Evolutionary conservation across 2,888 invertebrate species (phyloP), one percentile per base, ranked within the genome.

Genomic region (Tipula unca): DNA sequence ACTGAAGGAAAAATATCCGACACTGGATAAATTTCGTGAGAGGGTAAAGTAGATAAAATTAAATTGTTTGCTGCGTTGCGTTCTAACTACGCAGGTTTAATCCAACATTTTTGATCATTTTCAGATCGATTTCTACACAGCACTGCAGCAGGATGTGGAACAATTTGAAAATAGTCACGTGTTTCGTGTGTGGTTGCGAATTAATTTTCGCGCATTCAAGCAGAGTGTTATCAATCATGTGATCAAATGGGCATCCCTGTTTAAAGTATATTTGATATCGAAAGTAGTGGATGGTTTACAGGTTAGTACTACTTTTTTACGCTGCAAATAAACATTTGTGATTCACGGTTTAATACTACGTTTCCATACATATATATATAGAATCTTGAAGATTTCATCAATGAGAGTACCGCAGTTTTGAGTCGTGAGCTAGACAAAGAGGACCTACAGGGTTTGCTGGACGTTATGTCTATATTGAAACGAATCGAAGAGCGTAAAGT

Each of bases 161-260:
- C 90, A 92, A 14, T 92, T 98, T 86, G 94, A 95, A 10, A 91
- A 92, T 0, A 93, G 93, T 29, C 93, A 93, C 86, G 91, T 96
- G 17, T 94, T 97, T 88, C 94, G 94, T 86, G 92, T 93, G 13
- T 98, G 98, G 97, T 92, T 98, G 86, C 92, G 94, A 86, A 89
- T 98, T 2, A 95, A 98, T 88, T 91, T 96, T 85, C 93, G 93
- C 86, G 94, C 95, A 0, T 94, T 98, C 87, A 96, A 97, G 88
- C 95, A 95, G 88, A 93, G 94, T 0, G 94, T 98, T 20, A 92
- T 98, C 87, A 96, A 96, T 89, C 94, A 94, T 29, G 94, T 97
- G 86, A 95, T 96, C 89, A 95, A 96, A 88, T 98, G 98, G 98
- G 95, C 96, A 86, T 95, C 95, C 89, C 92, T 97, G 87, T 97